Evolutionary conservation across 2,888 invertebrate genomes (phyloP), one percentile per base, ranked within the genome.

Genomic region (Congeria kusceri): DNA sequence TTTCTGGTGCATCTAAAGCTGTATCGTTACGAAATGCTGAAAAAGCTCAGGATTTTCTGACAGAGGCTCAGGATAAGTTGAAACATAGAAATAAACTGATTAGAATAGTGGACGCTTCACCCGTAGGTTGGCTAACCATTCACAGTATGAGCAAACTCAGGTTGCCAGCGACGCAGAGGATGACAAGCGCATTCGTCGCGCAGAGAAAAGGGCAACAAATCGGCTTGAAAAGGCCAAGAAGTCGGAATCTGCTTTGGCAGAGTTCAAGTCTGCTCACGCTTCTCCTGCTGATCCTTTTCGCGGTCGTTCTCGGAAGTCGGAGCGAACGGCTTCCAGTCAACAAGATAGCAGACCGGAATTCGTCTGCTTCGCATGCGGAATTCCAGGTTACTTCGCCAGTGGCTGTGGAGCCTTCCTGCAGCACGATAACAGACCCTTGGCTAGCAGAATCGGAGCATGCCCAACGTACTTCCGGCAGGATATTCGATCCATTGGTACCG

Each of bases 41-140:
- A 9, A 49, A 47, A 29, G 23, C 25, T 20, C 4, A 27, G n/a
- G 44, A 39, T 47, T 64, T 49, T 49, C 15, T 63, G 11, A 20
- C 25, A 23, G 58, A 58, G 15, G 27, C 58, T 27, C 13, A 58
- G 23, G 20, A 20, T 3, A 39, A 44, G 28, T 18, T 64, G 3
- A 64, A 64, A 13, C 49, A 56, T 3, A 53, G 66, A 29, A 66
- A 66, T 27, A 66, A 66, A 32, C 57, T 56, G 7, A 65, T 65
- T 2, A 28, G 56, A 29, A 56, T 66, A n/a, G 66, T 56, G n/a
- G 66, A 66, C n/a, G 25, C 25, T 29, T 56, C 66, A 15, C n/a
- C 56, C 2, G 28, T 56, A 3, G 66, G 57, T 20, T 66, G 66
- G 66, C 1, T 29, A 5, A 66, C 66, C 3, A 56, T 66, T 11